Conservation (phyloP, 1,140 invertebrate genomes). For the Aphaenogaster rudis region DNA sequence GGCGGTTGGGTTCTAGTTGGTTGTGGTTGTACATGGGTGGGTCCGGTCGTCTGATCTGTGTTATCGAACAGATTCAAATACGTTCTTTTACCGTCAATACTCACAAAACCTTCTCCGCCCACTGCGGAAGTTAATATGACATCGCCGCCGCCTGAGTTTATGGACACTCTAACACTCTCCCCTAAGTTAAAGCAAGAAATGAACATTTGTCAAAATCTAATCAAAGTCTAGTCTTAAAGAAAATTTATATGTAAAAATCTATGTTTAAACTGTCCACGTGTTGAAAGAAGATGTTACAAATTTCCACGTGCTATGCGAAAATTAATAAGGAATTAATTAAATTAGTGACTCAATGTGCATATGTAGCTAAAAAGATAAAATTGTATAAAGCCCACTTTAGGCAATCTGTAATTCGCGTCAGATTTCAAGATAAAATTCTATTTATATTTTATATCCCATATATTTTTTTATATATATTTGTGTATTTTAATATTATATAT, state of each 20-base stretch:
- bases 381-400: neutral
- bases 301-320: neutral
- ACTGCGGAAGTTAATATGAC: constrained; percentile 93
- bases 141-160: constrained; percentile 85
- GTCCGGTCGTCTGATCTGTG: constrained; percentile 77
- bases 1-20: constrained; percentile 80
- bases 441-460: neutral
- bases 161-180: constrained; percentile 84
- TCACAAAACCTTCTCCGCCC: constrained; percentile 94
- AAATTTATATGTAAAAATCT: neutral
- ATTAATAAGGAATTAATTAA: neutral
- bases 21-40: constrained; percentile 76
- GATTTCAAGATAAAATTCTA: neutral
- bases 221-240: neutral
- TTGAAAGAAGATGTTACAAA: neutral
- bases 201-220: neutral
- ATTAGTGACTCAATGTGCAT: neutral
- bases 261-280: neutral
- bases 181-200: constrained; percentile 42
- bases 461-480: neutral
- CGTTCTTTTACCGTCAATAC: constrained; percentile 96
- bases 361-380: neutral
- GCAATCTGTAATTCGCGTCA: neutral
- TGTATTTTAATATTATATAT: neutral
- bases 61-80: constrained; percentile 94